Base-by-base conservation (phyloP, 2,113 vertebrate genomes). In the Uropsilus gracilis region DNA sequence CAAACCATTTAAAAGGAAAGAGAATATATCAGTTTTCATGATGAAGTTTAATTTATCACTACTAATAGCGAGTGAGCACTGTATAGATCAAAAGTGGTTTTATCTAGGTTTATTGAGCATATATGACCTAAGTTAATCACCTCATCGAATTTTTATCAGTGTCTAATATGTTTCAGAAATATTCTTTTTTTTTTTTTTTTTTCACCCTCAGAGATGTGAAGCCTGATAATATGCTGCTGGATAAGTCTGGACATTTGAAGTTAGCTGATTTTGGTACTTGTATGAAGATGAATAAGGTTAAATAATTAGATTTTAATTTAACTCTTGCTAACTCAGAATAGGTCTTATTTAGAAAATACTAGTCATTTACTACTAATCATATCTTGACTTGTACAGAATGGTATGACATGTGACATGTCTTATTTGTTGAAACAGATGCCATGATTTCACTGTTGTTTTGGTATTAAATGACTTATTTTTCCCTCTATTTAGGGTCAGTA, bases 221-320 rank as follows among this genome's bases (percentile, higher is more conserved):
- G 97, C 99, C 99, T 96, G 99, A 99, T 98, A 99, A 99, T 98
- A 99, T 99, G 99, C 98, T 99, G 98, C 98, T 99, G 95, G 99
- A 99, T 98, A 99, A 99, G 98, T 98, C 99, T 96, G 99, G 99
- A 95, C 99, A 99, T 98, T 98, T 99, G 97, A 99, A 99, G 98
- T 98, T 99, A 97, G 99, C 99, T 89, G 99, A 99, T 98, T 99
- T 99, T 98, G 99, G 99, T 98, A 99, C 99, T 98, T 99, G 99
- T 97, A 99, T 99, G 99, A 99, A 99, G 98, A 99, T 99, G 99
- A 99, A 99, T 97, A 99, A 99, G 99, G 99, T 99, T 98, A 97
- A 92, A 95, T 69, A 84, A 71, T 96, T 97, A 82, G 66, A 73
- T 96, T 86, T 89, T 90, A 66, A 95, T 90, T 95, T 89, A 76